phyloP scores from a whole-genome alignment of 2,888 invertebrate genomes.

The Erebia epiphron region DNA sequence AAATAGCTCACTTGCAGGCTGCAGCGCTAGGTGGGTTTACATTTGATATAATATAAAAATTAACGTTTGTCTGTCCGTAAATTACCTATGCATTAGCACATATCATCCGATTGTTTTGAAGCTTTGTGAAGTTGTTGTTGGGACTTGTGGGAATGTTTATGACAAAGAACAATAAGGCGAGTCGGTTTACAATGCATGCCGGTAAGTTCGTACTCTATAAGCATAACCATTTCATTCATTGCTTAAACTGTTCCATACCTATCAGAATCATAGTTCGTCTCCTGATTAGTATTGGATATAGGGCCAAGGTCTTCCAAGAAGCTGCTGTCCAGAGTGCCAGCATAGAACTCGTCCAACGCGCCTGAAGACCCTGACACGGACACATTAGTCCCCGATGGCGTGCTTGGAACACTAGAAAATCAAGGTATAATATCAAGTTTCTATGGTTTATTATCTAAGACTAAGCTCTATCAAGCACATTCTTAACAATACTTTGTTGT shows the following conservation, averaged over 20 bases:
- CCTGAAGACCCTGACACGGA: constrained; percentile 83
- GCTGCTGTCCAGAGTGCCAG: constrained; percentile 88
- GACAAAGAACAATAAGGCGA: neutral
- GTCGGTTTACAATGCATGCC: neutral
- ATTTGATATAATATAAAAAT: no score
- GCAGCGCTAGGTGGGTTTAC: no score
- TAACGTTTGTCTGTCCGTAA: no score
- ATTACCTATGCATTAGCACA: no score
- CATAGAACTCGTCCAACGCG: constrained; percentile 81
- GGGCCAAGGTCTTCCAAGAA: constrained; percentile 87
- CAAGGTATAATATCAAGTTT: neutral
- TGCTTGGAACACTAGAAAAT: constrained; percentile 54
- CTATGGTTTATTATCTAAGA: no score
- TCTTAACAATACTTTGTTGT: no score
- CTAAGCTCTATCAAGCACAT: no score
- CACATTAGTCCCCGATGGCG: constrained; percentile 55
- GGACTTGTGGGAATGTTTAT: no score
- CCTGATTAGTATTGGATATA: constrained; percentile 52
- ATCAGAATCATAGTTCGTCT: constrained; percentile 60
- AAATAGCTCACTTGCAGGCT: no score
- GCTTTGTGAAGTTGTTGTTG: no score
- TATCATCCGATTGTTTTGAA: no score
- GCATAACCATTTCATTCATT: neutral
- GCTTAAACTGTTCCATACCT: constrained; percentile 51
- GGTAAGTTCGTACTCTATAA: no score